phyloP scores from a whole-genome alignment of 2,888 invertebrate species.

The Ernsta delagoae region DNA sequence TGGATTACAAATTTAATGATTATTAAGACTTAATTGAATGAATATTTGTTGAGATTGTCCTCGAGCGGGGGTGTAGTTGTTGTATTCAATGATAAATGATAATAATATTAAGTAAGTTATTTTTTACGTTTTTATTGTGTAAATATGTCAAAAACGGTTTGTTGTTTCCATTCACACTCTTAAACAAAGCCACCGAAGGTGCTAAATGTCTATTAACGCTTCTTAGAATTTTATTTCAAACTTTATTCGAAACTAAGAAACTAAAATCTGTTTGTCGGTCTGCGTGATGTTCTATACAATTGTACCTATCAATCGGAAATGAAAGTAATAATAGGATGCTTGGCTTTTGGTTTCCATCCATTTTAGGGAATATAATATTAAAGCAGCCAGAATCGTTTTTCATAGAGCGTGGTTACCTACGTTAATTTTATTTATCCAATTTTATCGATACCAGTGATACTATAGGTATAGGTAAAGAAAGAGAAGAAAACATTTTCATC shows the following conservation, averaged over 20 bases:
- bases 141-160: conserved; percentile 79
- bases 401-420: too few species aligned
- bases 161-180: conserved; percentile 76
- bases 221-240: conserved; percentile 66
- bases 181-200: conserved; percentile 79
- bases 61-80: conserved; percentile 80
- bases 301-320: not conserved
- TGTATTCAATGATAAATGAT: conserved; percentile 81
- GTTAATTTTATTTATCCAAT: not conserved
- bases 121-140: conserved; percentile 85
- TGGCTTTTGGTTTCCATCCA: not conserved
- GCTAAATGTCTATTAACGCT: conserved; percentile 83
- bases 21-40: conserved; percentile 83
- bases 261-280: conserved; percentile 53
- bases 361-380: not conserved
- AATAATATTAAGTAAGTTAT: conserved; percentile 85
- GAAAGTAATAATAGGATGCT: conserved; percentile 7
- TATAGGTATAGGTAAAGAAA: too few species aligned
- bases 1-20: conserved; percentile 73
- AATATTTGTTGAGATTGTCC: conserved; percentile 83
- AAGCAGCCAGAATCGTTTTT: not conserved
- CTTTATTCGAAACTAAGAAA: conserved; percentile 43
- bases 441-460: too few species aligned
- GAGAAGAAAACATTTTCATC: not conserved
- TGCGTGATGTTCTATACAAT: conserved; percentile 43